Evolutionary conservation across 2,113 vertebrate species (phyloP).

Genomic region (Monarcha castaneiventris): DNA sequence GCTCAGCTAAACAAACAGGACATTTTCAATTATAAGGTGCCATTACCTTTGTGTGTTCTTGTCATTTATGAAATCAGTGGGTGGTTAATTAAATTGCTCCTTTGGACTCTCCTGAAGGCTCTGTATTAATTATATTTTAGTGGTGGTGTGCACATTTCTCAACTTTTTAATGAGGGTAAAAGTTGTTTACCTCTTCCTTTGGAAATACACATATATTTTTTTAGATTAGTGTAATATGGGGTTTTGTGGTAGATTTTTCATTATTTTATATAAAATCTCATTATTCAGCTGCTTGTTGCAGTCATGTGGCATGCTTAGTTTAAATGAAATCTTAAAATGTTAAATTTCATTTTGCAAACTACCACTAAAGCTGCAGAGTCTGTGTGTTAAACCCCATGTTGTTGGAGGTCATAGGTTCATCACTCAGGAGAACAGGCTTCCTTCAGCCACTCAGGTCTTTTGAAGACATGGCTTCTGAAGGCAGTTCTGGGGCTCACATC

Average conservation of each 20-base stretch:
- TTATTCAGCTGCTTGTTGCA: neutral
- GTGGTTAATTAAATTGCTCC: conserved; percentile 64
- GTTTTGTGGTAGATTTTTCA: neutral
- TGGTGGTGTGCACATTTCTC: conserved; percentile 21
- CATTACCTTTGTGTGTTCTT: conserved; percentile 56
- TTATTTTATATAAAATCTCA: neutral
- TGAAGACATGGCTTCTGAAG: neutral
- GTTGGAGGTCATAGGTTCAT: neutral
- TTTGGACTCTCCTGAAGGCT: conserved; percentile 48
- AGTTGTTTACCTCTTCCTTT: conserved; percentile 29
- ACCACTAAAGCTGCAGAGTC: neutral
- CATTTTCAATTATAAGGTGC: conserved; percentile 61
- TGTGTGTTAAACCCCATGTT: accelerated
- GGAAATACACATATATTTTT: neutral
- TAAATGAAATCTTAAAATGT: neutral
- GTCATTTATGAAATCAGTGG: conserved; percentile 50
- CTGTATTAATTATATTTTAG: conserved; percentile 52
- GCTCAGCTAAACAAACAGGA: conserved; percentile 47
- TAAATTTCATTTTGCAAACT: neutral
- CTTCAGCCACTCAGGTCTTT: neutral
- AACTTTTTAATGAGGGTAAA: conserved; percentile 22
- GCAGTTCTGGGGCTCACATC: neutral
- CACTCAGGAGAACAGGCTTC: neutral
- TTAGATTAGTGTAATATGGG: neutral
- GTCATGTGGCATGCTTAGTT: neutral